Evolutionary conservation across 1,140 invertebrate genomes (phyloP).

Genomic region (Drosophila athabasca): DNA sequence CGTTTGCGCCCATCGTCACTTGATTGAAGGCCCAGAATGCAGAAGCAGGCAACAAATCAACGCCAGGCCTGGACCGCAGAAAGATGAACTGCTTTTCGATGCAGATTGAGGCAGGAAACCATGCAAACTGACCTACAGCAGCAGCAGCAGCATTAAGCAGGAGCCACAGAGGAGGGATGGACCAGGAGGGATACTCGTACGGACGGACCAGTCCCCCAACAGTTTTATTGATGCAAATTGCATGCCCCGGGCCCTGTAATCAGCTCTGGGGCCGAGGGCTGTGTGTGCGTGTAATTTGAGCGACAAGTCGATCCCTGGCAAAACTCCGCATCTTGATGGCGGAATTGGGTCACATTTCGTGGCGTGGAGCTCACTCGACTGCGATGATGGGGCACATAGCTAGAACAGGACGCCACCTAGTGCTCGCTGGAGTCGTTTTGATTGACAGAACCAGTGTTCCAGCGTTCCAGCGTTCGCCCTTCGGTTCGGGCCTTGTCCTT

Average conservation of each 20-base stretch:
- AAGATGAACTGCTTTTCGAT: conserved; percentile 53
- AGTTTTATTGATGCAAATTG: conserved; percentile 81
- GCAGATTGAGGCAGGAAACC: background rate
- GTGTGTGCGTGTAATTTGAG: conserved; percentile 79
- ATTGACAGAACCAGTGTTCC: conserved; percentile 53
- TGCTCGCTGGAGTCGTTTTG: conserved; percentile 35
- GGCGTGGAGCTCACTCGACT: conserved; percentile 64
- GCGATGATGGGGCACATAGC: conserved; percentile 63
- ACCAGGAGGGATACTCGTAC: background rate
- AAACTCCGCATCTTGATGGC: conserved; percentile 47
- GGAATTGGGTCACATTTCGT: conserved; percentile 69
- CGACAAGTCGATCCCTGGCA: conserved; percentile 62
- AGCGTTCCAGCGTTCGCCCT: conserved; percentile 20
- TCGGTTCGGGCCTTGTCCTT: conserved; percentile 59
- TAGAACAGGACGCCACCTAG: conserved; percentile 56
- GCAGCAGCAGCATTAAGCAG: conserved; percentile 60
- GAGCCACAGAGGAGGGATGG: conserved; percentile 4
- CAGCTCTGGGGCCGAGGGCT: conserved; percentile 52
- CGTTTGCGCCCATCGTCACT: conserved; percentile 74
- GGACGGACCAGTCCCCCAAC: conserved; percentile 37
- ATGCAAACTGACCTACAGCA: conserved; percentile 77
- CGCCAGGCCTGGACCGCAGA: conserved; percentile 34
- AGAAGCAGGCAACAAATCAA: conserved; percentile 79
- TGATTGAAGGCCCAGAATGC: conserved; percentile 72
- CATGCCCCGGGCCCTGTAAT: conserved; percentile 72